These are phyloP conservation scores for Lutraria lutraria DNA, from an alignment of 2,888 invertebrate species.

Conservation along the genomic window DNA sequence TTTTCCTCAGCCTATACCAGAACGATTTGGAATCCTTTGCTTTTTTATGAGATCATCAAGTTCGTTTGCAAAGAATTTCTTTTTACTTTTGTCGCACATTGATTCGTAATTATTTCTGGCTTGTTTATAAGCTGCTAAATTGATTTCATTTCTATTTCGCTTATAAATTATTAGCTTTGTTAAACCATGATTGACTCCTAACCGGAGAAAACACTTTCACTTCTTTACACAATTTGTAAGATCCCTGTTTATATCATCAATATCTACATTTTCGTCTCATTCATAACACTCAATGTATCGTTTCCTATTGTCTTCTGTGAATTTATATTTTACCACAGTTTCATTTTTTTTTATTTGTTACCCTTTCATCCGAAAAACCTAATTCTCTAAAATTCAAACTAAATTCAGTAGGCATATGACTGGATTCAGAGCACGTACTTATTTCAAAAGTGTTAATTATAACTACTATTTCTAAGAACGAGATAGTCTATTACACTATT, in stretches of 20 bases:
- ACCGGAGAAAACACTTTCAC: not conserved
- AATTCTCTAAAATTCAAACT: not conserved
- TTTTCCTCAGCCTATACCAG: too few species aligned
- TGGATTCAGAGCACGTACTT: slow-evolving; percentile 6
- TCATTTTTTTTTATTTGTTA: not conserved
- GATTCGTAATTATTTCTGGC: too few species aligned
- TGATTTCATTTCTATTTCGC: not conserved
- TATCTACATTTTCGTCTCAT: not conserved
- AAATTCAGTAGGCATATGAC: slow-evolving; percentile 4
- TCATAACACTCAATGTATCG: not conserved
- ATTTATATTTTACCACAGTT: not conserved
- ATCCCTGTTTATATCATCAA: not conserved
- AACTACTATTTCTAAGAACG: not conserved
- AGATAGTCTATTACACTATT: slow-evolving; percentile 33
- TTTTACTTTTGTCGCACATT: too few species aligned
- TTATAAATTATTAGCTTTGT: slow-evolving; percentile 16
- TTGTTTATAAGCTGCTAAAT: slow-evolving; percentile 10
- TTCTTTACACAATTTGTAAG: not conserved
- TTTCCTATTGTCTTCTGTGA: not conserved
- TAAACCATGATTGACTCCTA: slow-evolving; percentile 1
- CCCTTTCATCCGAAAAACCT: not conserved
- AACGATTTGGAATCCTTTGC: too few species aligned
- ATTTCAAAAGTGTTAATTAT: not conserved
- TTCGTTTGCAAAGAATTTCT: too few species aligned
- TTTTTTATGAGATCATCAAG: too few species aligned